Percentiles rank a stretch among this genome's conserved stretches.
Conservation (phyloP, 1,140 invertebrate genomes). For the Plectrocnemia conspersa region DNA sequence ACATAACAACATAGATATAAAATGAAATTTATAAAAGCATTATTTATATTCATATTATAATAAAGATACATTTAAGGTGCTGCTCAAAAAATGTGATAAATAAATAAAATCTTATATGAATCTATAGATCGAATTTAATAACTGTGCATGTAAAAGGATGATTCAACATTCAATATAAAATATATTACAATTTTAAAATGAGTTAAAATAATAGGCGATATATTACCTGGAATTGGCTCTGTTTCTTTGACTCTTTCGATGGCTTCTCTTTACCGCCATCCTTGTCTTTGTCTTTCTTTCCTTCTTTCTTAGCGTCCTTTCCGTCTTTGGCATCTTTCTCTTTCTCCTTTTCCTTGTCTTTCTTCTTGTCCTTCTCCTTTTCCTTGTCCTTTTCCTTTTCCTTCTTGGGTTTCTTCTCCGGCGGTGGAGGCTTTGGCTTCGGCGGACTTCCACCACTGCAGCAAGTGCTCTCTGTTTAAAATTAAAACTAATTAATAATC, state of each 20-base stretch:
- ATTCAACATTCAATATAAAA: too few relatives aligned
- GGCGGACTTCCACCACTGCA: constrained; percentile 62
- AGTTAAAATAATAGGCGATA: too few relatives aligned
- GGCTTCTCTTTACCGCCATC: constrained; percentile 51
- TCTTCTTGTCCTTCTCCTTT: constrained; percentile 56
- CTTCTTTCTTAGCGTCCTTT: constrained; percentile 58
- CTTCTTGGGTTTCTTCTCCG: constrained; percentile 70
- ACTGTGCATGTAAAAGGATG: too few relatives aligned
- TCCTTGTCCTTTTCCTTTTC: constrained; percentile 66
- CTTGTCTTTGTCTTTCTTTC: constrained; percentile 54
- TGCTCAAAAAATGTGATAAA: too few relatives aligned
- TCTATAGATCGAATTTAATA: too few relatives aligned
- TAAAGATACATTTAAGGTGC: too few relatives aligned
- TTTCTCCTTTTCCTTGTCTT: constrained; percentile 55
- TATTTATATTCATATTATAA: too few relatives aligned
- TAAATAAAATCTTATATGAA: too few relatives aligned
- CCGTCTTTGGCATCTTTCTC: constrained; percentile 54
- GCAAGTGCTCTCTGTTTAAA: constrained; percentile 67
- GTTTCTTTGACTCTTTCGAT: constrained; percentile 58
- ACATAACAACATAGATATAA: too few relatives aligned
- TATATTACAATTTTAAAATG: too few relatives aligned
- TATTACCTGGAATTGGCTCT: constrained; percentile 58
- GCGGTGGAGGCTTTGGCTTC: constrained; percentile 61
- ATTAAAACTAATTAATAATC: constrained; percentile 11
- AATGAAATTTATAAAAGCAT: too few relatives aligned